These are phyloP conservation scores for Vesta saturnalis DNA, from an alignment of 2,888 invertebrate genomes.

Conservation along the genomic window DNA sequence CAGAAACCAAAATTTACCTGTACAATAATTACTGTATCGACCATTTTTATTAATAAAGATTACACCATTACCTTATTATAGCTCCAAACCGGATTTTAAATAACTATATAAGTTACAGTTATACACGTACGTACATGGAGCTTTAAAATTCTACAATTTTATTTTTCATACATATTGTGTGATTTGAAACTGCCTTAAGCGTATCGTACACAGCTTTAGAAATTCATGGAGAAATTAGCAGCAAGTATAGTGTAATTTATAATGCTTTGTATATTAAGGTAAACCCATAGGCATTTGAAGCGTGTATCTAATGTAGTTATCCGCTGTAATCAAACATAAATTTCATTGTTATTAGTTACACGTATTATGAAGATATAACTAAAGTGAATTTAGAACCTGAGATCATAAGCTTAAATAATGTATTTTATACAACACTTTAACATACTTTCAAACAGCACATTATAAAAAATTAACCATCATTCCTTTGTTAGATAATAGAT, in stretches of 20 bases:
- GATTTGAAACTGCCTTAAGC: neutral
- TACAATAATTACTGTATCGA: neutral
- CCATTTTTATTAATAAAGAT: too few relatives aligned
- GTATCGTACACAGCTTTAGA: neutral
- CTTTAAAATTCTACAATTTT: too few relatives aligned
- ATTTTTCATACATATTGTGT: too few relatives aligned
- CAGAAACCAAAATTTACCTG: conserved; percentile 4
- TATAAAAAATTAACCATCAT: too few relatives aligned
- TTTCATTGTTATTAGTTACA: conserved; percentile 4
- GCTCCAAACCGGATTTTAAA: too few relatives aligned
- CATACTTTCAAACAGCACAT: too few relatives aligned
- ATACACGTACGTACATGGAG: too few relatives aligned
- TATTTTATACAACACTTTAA: too few relatives aligned
- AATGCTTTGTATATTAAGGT: conserved; percentile 9
- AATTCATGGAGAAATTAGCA: conserved; percentile 17
- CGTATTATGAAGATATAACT: neutral
- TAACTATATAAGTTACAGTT: too few relatives aligned
- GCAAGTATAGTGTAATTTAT: conserved; percentile 17
- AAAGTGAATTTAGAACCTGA: neutral
- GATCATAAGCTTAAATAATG: neutral
- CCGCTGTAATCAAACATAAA: conserved; percentile 13
- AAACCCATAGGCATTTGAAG: conserved; percentile 18
- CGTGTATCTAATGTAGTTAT: conserved; percentile 17
- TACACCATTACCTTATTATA: too few relatives aligned
- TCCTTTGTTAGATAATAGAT: too few relatives aligned